A percentile compares a stretch with the other conserved stretches of the same genome.
Conservation (phyloP, 2,113 vertebrate species). For the Passer montanus region DNA sequence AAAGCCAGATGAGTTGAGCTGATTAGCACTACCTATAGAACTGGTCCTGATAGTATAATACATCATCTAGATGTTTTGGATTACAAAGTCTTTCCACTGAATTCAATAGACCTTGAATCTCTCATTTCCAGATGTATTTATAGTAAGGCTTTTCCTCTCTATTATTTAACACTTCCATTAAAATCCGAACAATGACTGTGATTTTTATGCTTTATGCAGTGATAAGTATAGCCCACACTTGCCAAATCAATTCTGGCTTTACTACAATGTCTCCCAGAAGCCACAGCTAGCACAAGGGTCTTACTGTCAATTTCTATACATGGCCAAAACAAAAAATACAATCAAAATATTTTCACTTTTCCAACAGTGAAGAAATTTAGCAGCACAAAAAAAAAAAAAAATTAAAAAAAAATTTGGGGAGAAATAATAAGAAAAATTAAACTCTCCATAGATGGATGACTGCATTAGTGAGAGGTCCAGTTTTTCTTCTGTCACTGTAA, state of each 20-base stretch:
- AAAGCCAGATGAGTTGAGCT: background rate
- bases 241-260: background rate
- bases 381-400: background rate
- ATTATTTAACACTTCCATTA: background rate
- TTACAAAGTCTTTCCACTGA: background rate
- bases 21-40: background rate
- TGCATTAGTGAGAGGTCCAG: background rate
- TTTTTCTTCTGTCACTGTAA: background rate
- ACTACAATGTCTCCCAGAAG: background rate
- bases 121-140: background rate
- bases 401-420: background rate
- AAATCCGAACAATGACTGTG: background rate
- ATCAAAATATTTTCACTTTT: background rate
- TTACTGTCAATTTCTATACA: background rate
- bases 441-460: background rate
- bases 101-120: background rate
- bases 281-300: fast-evolving
- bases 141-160: background rate
- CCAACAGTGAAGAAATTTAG: background rate
- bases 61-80: background rate
- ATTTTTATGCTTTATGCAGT: background rate
- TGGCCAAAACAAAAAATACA: background rate
- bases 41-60: background rate
- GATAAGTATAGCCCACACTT: background rate
- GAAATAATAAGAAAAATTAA: background rate